A percentile compares a stretch with the other conserved stretches of the same genome.
Conservation (phyloP, 2,113 vertebrate species). For the Alligator sinensis region DNA sequence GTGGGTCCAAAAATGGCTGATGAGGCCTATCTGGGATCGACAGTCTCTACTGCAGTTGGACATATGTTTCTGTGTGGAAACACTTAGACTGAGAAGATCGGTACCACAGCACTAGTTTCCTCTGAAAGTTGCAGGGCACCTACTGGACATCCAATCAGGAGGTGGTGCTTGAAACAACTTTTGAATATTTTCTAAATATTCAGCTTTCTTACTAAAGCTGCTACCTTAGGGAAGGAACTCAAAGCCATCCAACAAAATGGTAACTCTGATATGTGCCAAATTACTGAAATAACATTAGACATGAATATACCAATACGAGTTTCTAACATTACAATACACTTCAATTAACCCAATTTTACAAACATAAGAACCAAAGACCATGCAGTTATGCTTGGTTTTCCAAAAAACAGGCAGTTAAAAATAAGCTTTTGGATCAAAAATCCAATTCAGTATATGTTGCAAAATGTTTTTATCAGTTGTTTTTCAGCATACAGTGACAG, state of each 20-base stretch:
- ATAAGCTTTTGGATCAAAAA: not conserved
- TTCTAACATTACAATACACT: not conserved
- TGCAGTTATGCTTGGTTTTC: not conserved
- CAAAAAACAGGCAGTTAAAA: not conserved
- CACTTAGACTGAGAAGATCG: too few relatives aligned
- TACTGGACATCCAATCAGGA: not conserved
- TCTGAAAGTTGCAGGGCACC: not conserved
- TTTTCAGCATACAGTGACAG: not conserved
- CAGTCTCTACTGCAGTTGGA: too few relatives aligned
- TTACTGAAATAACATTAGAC: not conserved
- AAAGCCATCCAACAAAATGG: not conserved
- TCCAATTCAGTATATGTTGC: accelerated
- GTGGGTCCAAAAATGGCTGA: too few relatives aligned
- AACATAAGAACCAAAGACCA: not conserved
- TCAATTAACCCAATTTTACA: not conserved
- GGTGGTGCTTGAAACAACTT: not conserved
- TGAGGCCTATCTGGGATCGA: too few relatives aligned
- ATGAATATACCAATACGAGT: not conserved
- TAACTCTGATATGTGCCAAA: not conserved
- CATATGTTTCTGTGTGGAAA: too few relatives aligned
- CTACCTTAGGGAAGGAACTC: not conserved
- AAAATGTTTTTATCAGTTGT: accelerated
- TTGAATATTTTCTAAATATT: conserved; percentile 1
- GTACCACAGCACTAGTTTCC: not conserved
- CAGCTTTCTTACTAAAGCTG: conserved; percentile 48